Evolutionary conservation across 2,113 vertebrate species (phyloP), one percentile per base, ranked within the genome.

Genomic region (Thymallus thymallus): DNA sequence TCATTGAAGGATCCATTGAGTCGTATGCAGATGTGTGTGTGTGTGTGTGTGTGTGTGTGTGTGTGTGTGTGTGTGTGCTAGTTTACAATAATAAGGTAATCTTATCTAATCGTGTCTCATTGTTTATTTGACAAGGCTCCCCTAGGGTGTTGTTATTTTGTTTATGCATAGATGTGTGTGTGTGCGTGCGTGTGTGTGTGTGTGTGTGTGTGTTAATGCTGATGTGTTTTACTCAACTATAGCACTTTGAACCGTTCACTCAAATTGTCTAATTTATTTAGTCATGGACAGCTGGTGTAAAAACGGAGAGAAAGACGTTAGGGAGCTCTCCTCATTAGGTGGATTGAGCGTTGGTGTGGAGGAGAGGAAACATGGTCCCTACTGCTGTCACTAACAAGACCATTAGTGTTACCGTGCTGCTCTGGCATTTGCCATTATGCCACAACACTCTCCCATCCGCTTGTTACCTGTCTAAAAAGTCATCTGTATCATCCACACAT

Each of bases 71-170:
- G 32, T 35, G 32, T 35, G 32, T 35, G 76, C 79, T 85, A 80
- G 64, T 83, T 90, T 80, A 66, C 78, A 71, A 81, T 85, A 88
- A 90, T 87, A 88, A 88, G 80, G 85, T 70, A 74, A 76, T 85
- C 88, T 88, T 76, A 76, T 85, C 88, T 88, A 87, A 85, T 89
- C 58, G 74, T 2, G 72, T 76, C 81, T 86, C 77, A 76, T 90
- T 87, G 86, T 89, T 85, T 82, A 75, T 83, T 75, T 90, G 85
- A 89, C 84, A 80, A 71, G 76, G 60, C 71, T 51, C 89, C 86
- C 87, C 85, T 22, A 24, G 66, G 82, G 83, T 72, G 82, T 75
- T 20, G 71, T 81, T 81, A 78, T 66, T 72, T 29, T 0, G 22
- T 29, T 6, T 30, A 76, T 6, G 46, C 55, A 4, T 35, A 41